Base-by-base conservation (phyloP, 2,888 invertebrate genomes). In the Trissolcus japonicus region DNA sequence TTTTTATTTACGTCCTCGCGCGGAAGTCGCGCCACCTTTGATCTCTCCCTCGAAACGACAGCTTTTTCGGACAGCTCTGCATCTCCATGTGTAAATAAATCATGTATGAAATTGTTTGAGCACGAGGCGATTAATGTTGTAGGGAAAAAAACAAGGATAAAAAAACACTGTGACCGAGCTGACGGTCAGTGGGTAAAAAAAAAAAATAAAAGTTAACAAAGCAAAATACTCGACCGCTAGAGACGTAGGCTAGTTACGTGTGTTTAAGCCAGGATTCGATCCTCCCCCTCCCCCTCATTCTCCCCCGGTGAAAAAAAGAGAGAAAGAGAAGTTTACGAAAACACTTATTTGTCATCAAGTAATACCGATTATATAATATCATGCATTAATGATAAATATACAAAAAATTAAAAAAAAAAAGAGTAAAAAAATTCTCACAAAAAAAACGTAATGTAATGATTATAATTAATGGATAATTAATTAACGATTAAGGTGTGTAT, bases 91-190 rank as follows among this genome's bases (percentile, higher is more conserved):
- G 81, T 82, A 80, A 80, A 78, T 81, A 76, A 81, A 79, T 80
- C 80, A 80, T 82, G 80, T 82, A 82, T 76, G 80, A 80, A 80
- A 78, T 62, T 74, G 76, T 77, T 78, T 78, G 65, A 68, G 69
- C 80, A 82, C 73, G 80, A 79, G 82, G 78, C 72, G 79, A 81
- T 79, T 81, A 78, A 79, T 79, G 78, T 73, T 79, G 67, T 74
- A 71, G 71, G 60, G 3, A 50, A 50, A 61, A n/a, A 41, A 51
- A 51, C 40, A 17, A 54, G n/a, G 21, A 29, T 25, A 11, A 54
- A 21, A 29, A 25, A 29, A 54, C 13, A 25, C 21, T 13, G 16
- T 13, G 51, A 16, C 17, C 13, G 16, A 25, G 21, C 35, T 35
- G 35, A 35, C 35, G 35, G 35, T 35, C 35, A 35, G 9, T 35